A percentile compares a stretch with the other conserved stretches of the same genome.
phyloP scores from a whole-genome alignment of 2,113 vertebrate species.

The Camarhynchus parvulus region DNA sequence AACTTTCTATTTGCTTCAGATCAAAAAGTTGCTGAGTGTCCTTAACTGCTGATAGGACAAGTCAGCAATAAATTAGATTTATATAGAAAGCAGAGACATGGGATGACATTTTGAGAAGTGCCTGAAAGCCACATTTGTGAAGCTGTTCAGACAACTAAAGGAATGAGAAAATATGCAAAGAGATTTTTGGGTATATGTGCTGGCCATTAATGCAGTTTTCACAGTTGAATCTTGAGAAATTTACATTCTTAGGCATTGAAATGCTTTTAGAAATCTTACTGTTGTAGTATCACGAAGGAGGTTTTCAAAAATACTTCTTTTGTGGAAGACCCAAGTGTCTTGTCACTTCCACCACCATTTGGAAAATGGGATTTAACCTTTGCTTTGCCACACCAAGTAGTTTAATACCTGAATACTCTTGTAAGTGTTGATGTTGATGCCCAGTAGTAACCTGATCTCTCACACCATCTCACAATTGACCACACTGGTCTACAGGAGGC shows the following conservation, averaged over 20 bases:
- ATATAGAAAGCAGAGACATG: not conserved
- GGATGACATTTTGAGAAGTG: not conserved
- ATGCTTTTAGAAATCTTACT: not conserved
- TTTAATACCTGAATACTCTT: not conserved
- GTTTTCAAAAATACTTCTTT: not conserved
- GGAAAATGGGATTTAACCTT: not conserved
- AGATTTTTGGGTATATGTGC: not conserved
- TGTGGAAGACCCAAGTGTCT: not conserved
- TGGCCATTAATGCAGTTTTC: not conserved
- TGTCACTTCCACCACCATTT: not conserved
- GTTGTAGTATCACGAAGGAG: not conserved
- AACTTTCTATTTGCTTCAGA: slow-evolving; percentile 40
- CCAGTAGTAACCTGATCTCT: not conserved
- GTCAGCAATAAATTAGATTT: not conserved
- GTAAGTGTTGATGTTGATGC: not conserved
- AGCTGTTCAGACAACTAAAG: not conserved
- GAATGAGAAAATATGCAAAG: not conserved
- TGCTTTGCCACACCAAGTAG: not conserved
- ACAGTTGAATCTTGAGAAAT: not conserved
- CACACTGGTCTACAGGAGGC: not conserved
- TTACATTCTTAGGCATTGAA: not conserved
- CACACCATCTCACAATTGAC: not conserved
- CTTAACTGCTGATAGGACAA: slow-evolving; percentile 3
- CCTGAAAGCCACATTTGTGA: not conserved
- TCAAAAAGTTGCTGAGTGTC: slow-evolving; percentile 29